Percentiles rank a stretch among this genome's conserved stretches.
These are phyloP conservation scores for Otis tarda DNA, from an alignment of 2,113 vertebrate genomes.

Conservation along the genomic window DNA sequence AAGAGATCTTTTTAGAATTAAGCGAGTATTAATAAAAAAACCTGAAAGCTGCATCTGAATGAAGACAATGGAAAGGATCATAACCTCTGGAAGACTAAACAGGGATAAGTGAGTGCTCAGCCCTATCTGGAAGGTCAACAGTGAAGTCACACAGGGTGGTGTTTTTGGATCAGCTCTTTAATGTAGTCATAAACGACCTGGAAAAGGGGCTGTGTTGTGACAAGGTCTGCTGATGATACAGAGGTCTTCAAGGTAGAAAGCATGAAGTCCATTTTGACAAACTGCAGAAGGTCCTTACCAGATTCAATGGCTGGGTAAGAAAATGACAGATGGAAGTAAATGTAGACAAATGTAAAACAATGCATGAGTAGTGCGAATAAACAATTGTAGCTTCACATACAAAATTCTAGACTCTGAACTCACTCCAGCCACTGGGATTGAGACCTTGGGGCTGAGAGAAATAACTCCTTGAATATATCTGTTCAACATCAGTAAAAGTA, in stretches of 20 bases:
- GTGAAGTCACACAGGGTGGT: not conserved
- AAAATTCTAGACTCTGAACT: not conserved
- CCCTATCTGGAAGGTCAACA: not conserved
- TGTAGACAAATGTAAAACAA: not conserved
- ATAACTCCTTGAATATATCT: not conserved
- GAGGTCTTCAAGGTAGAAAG: not conserved
- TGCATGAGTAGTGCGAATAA: rapidly evolving
- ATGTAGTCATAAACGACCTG: not conserved
- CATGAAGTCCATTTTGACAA: not conserved
- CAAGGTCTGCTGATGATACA: not conserved
- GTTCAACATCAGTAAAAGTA: not conserved
- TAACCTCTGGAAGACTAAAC: not conserved
- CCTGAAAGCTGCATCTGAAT: rapidly evolving
- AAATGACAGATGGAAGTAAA: not conserved
- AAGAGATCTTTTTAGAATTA: not conserved
- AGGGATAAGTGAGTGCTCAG: not conserved
- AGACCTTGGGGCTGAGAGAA: not conserved
- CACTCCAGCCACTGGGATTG: not conserved
- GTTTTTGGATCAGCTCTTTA: not conserved
- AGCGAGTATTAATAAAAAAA: not conserved
- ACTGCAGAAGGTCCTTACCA: not conserved
- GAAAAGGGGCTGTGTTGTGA: not conserved
- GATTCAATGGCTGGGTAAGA: not conserved
- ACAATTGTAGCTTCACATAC: not conserved
- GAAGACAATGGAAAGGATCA: not conserved